phyloP scores from a whole-genome alignment of 2,113 vertebrate genomes.

The Notarius quadriscutis region DNA sequence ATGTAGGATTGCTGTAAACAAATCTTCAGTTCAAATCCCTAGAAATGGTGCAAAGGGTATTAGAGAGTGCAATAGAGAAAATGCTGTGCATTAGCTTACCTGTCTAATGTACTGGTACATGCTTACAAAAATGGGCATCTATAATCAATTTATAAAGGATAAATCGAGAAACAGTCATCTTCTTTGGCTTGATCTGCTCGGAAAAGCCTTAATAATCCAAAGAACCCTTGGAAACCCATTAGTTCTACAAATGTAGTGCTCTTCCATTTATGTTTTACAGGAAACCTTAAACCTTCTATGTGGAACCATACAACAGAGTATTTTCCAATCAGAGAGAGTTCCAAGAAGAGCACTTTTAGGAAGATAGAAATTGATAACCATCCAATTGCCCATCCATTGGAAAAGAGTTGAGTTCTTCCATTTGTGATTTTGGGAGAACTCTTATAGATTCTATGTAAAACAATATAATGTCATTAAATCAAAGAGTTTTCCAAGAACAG shows the following conservation, averaged over 20 bases:
- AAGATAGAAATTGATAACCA: background rate
- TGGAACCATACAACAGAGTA: background rate
- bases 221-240: background rate
- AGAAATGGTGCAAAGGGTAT: background rate
- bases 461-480: background rate
- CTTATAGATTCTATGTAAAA: background rate
- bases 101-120: background rate
- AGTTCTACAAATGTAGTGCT: background rate
- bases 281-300: background rate
- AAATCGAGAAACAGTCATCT: background rate
- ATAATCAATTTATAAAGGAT: background rate
- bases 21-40: background rate
- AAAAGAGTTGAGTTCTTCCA: background rate
- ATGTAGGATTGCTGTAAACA: background rate
- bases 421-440: background rate
- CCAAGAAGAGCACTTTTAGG: background rate
- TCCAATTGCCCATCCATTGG: background rate
- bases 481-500: background rate
- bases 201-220: background rate
- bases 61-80: background rate
- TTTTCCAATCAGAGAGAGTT: background rate
- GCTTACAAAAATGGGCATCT: background rate
- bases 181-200: background rate
- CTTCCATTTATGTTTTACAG: background rate
- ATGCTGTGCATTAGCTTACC: background rate